A percentile compares a stretch with the other conserved stretches of the same genome.
These are phyloP conservation scores for Hipposideros larvatus DNA, from an alignment of 2,797 vertebrate species.

Conservation along the genomic window DNA sequence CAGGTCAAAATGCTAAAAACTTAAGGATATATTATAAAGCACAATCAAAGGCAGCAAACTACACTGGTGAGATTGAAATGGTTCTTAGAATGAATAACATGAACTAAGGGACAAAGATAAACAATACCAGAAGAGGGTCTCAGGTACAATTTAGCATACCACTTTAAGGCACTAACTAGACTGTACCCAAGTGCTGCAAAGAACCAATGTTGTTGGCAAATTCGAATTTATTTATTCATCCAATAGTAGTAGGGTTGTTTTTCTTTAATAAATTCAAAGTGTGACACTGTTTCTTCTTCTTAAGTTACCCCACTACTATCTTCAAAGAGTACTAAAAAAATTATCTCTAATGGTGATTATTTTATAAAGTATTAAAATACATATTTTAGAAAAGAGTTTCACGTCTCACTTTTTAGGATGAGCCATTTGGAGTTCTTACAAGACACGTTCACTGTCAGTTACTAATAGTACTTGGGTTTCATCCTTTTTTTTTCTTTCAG, in stretches of 20 bases:
- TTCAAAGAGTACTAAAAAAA: conserved; percentile 13
- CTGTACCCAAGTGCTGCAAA: neutral
- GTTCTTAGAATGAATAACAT: neutral
- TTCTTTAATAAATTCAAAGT: conserved; percentile 31
- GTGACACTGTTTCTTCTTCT: neutral
- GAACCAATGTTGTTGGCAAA: neutral
- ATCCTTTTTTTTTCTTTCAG: neutral
- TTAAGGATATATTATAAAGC: neutral
- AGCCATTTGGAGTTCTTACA: neutral
- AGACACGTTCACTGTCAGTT: neutral
- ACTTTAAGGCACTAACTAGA: neutral
- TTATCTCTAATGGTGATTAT: neutral
- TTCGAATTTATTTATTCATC: neutral
- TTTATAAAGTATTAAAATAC: conserved; percentile 24
- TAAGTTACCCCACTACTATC: neutral
- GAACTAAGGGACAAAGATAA: neutral
- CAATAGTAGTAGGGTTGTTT: neutral
- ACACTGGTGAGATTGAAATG: neutral
- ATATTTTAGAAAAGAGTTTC: neutral
- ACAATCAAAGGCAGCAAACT: neutral
- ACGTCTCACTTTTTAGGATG: conserved; percentile 8
- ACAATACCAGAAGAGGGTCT: neutral
- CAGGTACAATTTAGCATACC: neutral
- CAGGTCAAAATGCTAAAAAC: conserved; percentile 4
- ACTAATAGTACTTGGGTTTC: neutral